Evolutionary conservation across 2,113 vertebrate genomes (phyloP).

Genomic region (Apteryx mantelli): DNA sequence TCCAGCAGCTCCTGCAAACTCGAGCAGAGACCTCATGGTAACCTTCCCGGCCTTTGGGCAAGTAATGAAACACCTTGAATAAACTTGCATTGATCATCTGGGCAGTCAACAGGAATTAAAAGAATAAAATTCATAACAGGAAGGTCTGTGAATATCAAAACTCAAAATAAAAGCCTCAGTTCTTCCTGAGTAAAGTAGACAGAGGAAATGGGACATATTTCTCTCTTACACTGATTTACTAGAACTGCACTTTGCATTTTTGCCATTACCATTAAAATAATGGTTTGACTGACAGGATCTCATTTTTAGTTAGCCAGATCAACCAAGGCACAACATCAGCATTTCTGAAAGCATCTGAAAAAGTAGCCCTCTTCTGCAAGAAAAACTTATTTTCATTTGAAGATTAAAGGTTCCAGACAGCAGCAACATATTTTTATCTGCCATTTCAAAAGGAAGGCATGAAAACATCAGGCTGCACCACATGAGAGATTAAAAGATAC

Average conservation of each 20-base stretch:
- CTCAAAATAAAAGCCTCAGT: background rate
- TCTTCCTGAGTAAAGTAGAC: background rate
- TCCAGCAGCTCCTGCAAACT: background rate
- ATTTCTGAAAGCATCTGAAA: constrained; percentile 54
- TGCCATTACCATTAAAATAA: constrained; percentile 13
- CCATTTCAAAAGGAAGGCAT: constrained; percentile 43
- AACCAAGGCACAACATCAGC: constrained; percentile 57
- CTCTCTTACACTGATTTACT: background rate
- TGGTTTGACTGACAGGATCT: constrained; percentile 52
- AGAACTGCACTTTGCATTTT: background rate
- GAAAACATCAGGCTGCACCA: constrained; percentile 24
- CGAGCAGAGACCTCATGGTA: background rate
- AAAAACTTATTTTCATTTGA: constrained; percentile 53
- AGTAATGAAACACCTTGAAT: background rate
- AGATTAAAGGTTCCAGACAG: constrained; percentile 64
- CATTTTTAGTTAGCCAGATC: constrained; percentile 66
- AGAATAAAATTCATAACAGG: background rate
- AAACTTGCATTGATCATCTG: background rate
- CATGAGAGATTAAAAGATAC: constrained; percentile 46
- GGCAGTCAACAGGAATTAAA: background rate
- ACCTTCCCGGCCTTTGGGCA: background rate
- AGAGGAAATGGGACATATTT: background rate
- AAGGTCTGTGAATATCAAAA: background rate
- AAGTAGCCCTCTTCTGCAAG: constrained; percentile 62
- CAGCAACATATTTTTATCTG: constrained; percentile 53